Evolutionary conservation across 1,140 invertebrate species (phyloP).

Genomic region (Drosophila quadrilineata): DNA sequence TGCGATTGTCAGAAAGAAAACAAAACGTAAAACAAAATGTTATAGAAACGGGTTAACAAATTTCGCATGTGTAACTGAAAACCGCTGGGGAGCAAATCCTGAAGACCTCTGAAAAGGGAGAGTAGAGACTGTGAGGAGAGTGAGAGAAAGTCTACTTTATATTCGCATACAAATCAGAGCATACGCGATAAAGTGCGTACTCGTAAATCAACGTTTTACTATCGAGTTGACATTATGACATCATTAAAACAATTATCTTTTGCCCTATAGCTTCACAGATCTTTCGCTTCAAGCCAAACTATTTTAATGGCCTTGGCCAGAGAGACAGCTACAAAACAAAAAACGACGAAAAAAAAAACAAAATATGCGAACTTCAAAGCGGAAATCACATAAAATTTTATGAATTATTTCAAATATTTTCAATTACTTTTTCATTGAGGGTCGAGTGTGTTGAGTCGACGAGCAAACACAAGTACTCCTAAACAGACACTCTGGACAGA

Average conservation of each 20-base stretch:
- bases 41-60: slow-evolving; percentile 63
- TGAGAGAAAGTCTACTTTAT: slow-evolving; percentile 2
- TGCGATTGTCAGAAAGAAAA: slow-evolving; percentile 49
- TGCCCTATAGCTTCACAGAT: slow-evolving; percentile 44
- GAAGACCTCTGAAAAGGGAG: neutral
- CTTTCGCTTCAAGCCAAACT: slow-evolving; percentile 30
- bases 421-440: slow-evolving; percentile 60
- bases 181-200: slow-evolving; percentile 7
- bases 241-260: slow-evolving; percentile 76
- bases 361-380: slow-evolving; percentile 45
- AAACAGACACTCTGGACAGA: neutral
- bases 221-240: slow-evolving; percentile 69
- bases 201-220: slow-evolving; percentile 61
- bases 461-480: no score
- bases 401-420: slow-evolving; percentile 79
- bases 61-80: slow-evolving; percentile 26
- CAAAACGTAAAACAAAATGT: no score
- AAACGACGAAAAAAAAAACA: neutral
- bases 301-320: slow-evolving; percentile 43
- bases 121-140: neutral
- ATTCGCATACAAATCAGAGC: slow-evolving; percentile 23
- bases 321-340: neutral
- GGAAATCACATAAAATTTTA: slow-evolving; percentile 76
- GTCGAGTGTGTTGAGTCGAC: slow-evolving; percentile 25
- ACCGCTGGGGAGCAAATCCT: slow-evolving; percentile 25